phyloP scores from a whole-genome alignment of 2,113 vertebrate genomes.

The Saccopteryx leptura region DNA sequence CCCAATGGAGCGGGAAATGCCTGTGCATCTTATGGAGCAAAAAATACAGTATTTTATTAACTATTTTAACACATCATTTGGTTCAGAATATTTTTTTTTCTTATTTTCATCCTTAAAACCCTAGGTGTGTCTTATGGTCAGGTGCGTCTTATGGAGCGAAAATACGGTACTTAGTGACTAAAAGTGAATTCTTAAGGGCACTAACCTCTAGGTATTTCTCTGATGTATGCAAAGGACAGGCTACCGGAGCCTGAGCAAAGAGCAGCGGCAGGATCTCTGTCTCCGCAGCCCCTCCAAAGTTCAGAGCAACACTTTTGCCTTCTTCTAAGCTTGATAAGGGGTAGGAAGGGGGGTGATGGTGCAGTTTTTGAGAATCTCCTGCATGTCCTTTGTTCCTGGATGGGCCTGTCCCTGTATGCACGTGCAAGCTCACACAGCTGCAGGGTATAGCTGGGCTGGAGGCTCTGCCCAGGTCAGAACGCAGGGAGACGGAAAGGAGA shows the following conservation, averaged over 20 bases:
- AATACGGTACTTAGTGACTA: neutral
- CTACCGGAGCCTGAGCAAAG: neutral
- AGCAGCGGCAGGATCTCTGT: neutral
- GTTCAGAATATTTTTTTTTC: too few species aligned
- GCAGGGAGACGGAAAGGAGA: conserved; percentile 19
- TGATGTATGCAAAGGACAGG: neutral
- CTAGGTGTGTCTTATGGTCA: too few species aligned
- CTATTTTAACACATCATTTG: too few species aligned
- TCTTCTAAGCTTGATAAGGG: neutral
- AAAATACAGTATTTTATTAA: too few species aligned
- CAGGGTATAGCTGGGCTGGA: neutral
- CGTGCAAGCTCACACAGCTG: neutral
- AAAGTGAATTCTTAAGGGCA: neutral
- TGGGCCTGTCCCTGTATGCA: neutral
- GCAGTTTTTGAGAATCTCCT: neutral
- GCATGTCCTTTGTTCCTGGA: neutral
- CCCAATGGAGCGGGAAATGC: too few species aligned
- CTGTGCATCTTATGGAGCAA: too few species aligned
- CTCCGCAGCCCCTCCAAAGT: neutral
- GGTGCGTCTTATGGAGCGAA: too few species aligned
- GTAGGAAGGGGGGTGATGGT: neutral
- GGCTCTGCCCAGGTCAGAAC: neutral
- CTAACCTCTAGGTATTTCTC: neutral
- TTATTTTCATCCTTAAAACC: too few species aligned
- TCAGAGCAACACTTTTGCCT: neutral